Percentiles rank a stretch among this genome's conserved stretches.
phyloP scores from a whole-genome alignment of 2,797 vertebrate genomes.

The Oryzias sinensis region DNA sequence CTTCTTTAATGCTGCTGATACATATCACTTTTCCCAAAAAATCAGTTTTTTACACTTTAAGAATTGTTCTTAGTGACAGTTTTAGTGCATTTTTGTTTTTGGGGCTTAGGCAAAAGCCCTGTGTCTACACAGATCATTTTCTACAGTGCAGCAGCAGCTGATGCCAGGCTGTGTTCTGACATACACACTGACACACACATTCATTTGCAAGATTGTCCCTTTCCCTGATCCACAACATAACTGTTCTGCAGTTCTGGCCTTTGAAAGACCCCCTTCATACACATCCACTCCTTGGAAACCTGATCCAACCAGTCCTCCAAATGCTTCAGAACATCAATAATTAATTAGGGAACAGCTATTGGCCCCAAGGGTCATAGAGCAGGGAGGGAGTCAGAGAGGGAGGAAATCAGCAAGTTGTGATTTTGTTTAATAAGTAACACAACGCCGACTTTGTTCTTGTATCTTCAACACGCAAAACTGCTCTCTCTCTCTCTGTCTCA shows the following conservation, averaged over 20 bases:
- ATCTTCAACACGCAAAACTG: constrained; percentile 45
- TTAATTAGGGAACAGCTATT: constrained; percentile 87
- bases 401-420: constrained; percentile 58
- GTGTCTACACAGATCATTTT: neutral
- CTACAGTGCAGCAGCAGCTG: constrained; percentile 37
- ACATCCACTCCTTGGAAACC: constrained; percentile 67
- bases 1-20: too few relatives aligned
- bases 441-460: constrained; percentile 67
- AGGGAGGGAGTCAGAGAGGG: constrained; percentile 29
- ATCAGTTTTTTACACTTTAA: too few relatives aligned
- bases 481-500: neutral
- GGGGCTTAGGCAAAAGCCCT: too few relatives aligned
- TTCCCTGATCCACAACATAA: constrained; percentile 50
- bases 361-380: constrained; percentile 81
- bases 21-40: too few relatives aligned
- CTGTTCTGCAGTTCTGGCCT: constrained; percentile 65
- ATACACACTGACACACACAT: constrained; percentile 14
- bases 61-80: too few relatives aligned
- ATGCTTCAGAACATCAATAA: constrained; percentile 86
- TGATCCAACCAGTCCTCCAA: constrained; percentile 75
- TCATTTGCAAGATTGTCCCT: constrained; percentile 27
- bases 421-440: constrained; percentile 80
- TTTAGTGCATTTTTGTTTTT: too few relatives aligned
- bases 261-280: constrained; percentile 41
- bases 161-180: constrained; percentile 44